A percentile compares a stretch with the other conserved stretches of the same genome.
Conservation (phyloP, 37 sponge, comb jelly and placozoan species). For the Hexactinellida sp. region DNA sequence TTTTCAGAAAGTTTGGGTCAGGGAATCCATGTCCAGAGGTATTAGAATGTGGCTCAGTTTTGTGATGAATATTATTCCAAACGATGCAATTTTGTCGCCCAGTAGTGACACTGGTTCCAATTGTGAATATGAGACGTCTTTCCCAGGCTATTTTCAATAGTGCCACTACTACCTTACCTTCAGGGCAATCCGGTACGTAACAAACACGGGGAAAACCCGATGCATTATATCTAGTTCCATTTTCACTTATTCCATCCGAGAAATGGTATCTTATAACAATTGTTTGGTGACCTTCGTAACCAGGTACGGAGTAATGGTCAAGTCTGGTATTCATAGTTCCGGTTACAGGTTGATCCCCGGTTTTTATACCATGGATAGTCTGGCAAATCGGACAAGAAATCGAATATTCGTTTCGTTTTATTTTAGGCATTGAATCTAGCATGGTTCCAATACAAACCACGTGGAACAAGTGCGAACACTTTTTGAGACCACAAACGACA, state of each 20-base stretch:
- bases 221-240: constrained; percentile 44
- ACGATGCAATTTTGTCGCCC: constrained; percentile 70
- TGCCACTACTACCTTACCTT: constrained; percentile 73
- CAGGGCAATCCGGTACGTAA: constrained; percentile 71
- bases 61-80: constrained; percentile 99
- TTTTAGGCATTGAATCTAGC: neutral
- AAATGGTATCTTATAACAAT: constrained; percentile 73
- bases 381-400: constrained; percentile 80
- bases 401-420: neutral
- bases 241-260: constrained; percentile 41
- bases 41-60: constrained; percentile 64
- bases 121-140: constrained; percentile 84
- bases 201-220: constrained; percentile 80
- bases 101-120: constrained; percentile 80
- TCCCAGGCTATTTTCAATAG: constrained; percentile 79
- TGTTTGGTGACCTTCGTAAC: constrained; percentile 48
- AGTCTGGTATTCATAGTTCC: constrained; percentile 47
- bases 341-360: constrained; percentile 74
- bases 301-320: constrained; percentile 40
- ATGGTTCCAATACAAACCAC: constrained; percentile 3
- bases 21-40: constrained; percentile 86
- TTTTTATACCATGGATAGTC: constrained; percentile 67
- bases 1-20: constrained; percentile 80
- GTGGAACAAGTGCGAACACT: constrained; percentile 8
- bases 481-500: neutral